Conservation (phyloP, 2,888 invertebrate genomes). For the Xanthia icteritia region DNA sequence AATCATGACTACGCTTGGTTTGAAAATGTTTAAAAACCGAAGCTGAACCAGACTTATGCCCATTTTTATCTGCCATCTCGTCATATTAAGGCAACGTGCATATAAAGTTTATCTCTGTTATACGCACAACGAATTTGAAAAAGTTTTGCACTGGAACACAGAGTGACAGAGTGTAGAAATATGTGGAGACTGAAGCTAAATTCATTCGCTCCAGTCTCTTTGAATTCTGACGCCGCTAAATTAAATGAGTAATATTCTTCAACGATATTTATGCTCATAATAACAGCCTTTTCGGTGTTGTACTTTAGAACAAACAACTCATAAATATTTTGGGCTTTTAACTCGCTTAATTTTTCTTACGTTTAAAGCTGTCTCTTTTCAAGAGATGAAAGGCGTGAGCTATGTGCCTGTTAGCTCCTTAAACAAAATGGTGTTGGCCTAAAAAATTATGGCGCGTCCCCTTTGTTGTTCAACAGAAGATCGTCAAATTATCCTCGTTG, state of each 20-base stretch:
- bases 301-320: slow-evolving; percentile 35
- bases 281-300: neutral
- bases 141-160: neutral
- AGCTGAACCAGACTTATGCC: neutral
- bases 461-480: slow-evolving; percentile 40
- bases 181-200: neutral
- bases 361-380: slow-evolving; percentile 28
- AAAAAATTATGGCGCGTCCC: slow-evolving; percentile 36
- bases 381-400: slow-evolving; percentile 24
- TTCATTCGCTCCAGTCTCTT: neutral
- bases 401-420: slow-evolving; percentile 46
- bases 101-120: neutral
- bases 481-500: slow-evolving; percentile 48
- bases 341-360: slow-evolving; percentile 14
- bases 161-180: neutral
- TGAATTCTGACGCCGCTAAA: slow-evolving; percentile 10
- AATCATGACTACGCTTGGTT: neutral
- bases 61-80: neutral
- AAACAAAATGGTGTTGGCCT: slow-evolving; percentile 45
- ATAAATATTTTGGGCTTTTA: slow-evolving; percentile 39
- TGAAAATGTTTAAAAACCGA: neutral
- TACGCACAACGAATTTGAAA: neutral
- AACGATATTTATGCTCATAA: neutral
- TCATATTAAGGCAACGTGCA: neutral
- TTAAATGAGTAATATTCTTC: neutral